Conservation (phyloP, 92 coral and sea anemone genomes). For the Porites divaricata region DNA sequence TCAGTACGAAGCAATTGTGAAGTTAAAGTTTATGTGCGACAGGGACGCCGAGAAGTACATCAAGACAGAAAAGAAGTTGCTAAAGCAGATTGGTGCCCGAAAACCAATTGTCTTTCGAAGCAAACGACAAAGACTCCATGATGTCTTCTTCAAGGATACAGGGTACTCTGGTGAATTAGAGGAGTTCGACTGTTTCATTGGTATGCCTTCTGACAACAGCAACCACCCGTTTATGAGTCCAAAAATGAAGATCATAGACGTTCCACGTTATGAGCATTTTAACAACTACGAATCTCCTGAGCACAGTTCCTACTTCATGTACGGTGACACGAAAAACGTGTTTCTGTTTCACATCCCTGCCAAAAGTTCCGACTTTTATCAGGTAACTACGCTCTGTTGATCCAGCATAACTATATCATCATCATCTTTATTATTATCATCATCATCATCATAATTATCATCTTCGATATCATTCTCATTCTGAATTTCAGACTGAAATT, state of each 20-base stretch:
- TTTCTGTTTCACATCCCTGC: conserved; percentile 79
- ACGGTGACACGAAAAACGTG: conserved; percentile 65
- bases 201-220: conserved; percentile 43
- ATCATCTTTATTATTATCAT: no score
- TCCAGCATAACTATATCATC: no score
- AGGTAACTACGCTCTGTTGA: conserved; percentile 52
- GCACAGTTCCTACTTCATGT: conserved; percentile 60
- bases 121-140: conserved; percentile 23
- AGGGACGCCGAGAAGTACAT: conserved; percentile 44
- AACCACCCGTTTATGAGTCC: conserved; percentile 45
- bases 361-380: conserved; percentile 80
- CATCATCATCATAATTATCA: no score
- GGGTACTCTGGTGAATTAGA: conserved; percentile 27
- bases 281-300: conserved; percentile 50
- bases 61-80: conserved; percentile 8
- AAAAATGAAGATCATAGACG: conserved; percentile 59
- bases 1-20: conserved; percentile 54
- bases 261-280: conserved; percentile 68
- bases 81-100: background rate
- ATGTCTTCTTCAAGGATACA: conserved; percentile 30
- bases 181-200: conserved; percentile 66
- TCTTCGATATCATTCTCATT: no score
- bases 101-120: conserved; percentile 46
- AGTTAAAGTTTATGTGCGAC: conserved; percentile 40
- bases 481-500: no score